These are phyloP conservation scores for Gnathonemus echidnorhynchus DNA, from an alignment of 2,113 vertebrate genomes.

Conservation along the genomic window DNA sequence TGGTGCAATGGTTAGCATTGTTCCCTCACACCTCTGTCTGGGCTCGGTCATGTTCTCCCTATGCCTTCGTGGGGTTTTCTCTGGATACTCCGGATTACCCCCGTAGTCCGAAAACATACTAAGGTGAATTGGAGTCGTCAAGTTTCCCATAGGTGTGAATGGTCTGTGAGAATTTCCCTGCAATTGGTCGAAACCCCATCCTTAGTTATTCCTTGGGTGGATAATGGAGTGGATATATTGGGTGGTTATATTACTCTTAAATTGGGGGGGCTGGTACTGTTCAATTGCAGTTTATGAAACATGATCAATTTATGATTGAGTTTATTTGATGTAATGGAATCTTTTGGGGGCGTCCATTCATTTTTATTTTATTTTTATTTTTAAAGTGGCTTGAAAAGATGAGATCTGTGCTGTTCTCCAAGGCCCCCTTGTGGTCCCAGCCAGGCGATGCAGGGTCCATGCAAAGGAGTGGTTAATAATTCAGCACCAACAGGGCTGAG, in stretches of 20 bases:
- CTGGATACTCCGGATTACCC: neutral
- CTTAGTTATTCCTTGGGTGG: neutral
- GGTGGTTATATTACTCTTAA: neutral
- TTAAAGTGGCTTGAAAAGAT: neutral
- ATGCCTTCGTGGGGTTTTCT: neutral
- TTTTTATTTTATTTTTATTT: neutral
- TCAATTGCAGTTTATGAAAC: neutral
- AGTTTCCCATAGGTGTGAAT: neutral
- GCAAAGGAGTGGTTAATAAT: slow-evolving; percentile 7
- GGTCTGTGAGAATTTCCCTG: neutral
- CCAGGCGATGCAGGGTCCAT: neutral
- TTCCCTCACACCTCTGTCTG: neutral
- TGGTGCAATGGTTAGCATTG: neutral
- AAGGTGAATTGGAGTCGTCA: neutral
- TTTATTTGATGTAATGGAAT: neutral
- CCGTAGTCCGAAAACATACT: neutral
- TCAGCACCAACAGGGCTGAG: neutral
- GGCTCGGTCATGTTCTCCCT: neutral
- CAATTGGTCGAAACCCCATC: neutral
- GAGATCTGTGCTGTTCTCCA: neutral
- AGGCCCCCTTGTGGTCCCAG: neutral
- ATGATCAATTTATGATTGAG: neutral
- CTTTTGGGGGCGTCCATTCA: neutral
- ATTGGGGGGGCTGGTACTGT: neutral
- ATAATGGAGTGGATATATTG: neutral